phyloP scores from a whole-genome alignment of 92 coral and sea anemone species.

The Parazoanthus atlanticus region DNA sequence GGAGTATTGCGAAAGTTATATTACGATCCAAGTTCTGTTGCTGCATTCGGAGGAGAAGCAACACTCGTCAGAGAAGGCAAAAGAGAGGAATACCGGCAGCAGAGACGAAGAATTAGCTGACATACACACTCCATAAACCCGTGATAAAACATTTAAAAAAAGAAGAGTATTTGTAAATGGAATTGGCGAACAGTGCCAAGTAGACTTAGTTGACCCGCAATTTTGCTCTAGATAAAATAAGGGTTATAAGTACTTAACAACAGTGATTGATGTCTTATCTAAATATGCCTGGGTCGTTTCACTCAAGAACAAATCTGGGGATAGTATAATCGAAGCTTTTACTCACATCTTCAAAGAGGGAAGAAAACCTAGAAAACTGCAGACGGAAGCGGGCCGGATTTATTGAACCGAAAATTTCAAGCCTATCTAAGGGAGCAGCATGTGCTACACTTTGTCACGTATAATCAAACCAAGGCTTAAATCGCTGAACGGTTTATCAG shows the following conservation, averaged over 20 bases:
- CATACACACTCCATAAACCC: neutral
- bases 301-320: neutral
- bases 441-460: neutral
- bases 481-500: neutral
- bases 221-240: neutral
- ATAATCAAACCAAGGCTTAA: neutral
- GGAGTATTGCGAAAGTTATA: neutral
- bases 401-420: neutral
- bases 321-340: neutral
- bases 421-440: neutral
- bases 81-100: neutral
- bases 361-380: neutral
- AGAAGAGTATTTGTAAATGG: conserved; percentile 2
- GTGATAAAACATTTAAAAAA: neutral
- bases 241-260: neutral
- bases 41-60: neutral
- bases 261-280: neutral
- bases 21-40: neutral
- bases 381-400: neutral
- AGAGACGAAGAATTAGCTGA: neutral
- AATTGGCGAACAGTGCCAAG: conserved; percentile 9
- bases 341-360: neutral
- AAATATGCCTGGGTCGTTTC: neutral
- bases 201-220: neutral
- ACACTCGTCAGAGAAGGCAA: neutral